Evolutionary conservation across 2,888 invertebrate species (phyloP).

Genomic region (Nomada goodeniana): DNA sequence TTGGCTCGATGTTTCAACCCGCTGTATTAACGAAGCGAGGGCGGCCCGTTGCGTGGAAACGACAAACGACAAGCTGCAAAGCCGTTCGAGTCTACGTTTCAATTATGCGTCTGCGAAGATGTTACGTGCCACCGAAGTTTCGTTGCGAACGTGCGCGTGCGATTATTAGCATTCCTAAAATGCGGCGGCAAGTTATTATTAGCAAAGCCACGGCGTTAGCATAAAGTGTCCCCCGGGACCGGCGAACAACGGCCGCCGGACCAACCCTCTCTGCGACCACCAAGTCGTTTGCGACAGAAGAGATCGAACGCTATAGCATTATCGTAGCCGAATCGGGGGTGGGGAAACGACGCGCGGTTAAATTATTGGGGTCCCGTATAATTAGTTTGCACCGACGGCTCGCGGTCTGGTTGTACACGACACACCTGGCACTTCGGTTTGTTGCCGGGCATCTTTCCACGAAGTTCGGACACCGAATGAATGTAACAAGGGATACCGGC

Average conservation of each 20-base stretch:
- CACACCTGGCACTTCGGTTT: conserved; percentile 56
- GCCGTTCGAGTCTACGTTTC: conserved; percentile 26
- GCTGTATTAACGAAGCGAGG: neutral
- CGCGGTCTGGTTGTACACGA: conserved; percentile 72
- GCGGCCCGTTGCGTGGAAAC: neutral
- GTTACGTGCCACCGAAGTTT: conserved; percentile 49
- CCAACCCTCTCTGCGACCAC: conserved; percentile 22
- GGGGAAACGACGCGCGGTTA: conserved; percentile 73
- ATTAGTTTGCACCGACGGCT: conserved; percentile 77
- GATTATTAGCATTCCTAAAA: conserved; percentile 73
- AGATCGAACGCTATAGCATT: conserved; percentile 60
- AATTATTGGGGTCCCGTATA: conserved; percentile 80
- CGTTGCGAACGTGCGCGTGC: conserved; percentile 40
- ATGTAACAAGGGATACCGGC: conserved; percentile 22
- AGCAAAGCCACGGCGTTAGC: conserved; percentile 75
- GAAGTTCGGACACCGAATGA: conserved; percentile 18
- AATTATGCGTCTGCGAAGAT: conserved; percentile 44
- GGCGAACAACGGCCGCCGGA: conserved; percentile 28
- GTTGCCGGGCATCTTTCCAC: conserved; percentile 51
- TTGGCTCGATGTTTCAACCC: too few relatives aligned
- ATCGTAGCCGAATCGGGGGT: conserved; percentile 76
- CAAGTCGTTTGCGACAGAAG: conserved; percentile 17
- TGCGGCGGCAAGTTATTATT: conserved; percentile 74
- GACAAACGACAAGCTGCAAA: neutral
- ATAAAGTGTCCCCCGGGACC: conserved; percentile 65